These are phyloP conservation scores for Andrena praecox DNA, from an alignment of 2,888 invertebrate species.

Conservation along the genomic window DNA sequence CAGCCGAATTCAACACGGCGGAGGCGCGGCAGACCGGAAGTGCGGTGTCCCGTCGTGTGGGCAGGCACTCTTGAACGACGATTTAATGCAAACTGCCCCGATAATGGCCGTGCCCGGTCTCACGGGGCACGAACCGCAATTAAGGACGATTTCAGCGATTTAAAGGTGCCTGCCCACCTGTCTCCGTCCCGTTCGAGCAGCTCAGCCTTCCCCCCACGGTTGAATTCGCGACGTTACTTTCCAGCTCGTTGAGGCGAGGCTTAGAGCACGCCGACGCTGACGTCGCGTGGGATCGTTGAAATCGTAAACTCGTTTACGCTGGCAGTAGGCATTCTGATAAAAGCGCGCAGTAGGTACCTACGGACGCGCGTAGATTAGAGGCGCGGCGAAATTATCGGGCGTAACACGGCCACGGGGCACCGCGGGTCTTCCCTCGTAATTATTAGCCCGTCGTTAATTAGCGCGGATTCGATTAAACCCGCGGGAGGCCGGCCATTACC, in stretches of 20 bases:
- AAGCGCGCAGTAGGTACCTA: neutral
- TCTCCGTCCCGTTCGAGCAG: neutral
- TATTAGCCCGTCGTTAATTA: constrained; percentile 50
- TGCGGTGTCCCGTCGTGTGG: constrained; percentile 36
- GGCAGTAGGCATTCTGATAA: constrained; percentile 1
- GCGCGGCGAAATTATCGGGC: constrained; percentile 15
- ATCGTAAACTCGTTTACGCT: constrained; percentile 28
- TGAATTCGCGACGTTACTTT: constrained; percentile 14
- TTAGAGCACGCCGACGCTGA: neutral
- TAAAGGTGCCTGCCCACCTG: constrained; percentile 14
- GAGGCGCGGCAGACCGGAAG: constrained; percentile 52
- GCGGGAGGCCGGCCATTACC: constrained; percentile 10
- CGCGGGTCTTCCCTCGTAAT: constrained; percentile 14
- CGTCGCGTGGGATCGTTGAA: constrained; percentile 37
- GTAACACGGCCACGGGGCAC: constrained; percentile 24
- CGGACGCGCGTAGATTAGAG: too few species aligned
- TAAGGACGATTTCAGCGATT: constrained; percentile 12
- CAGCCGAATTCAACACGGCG: constrained; percentile 5
- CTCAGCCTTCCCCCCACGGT: neutral
- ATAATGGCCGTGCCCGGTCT: constrained; percentile 56
- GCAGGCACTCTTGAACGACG: constrained; percentile 35
- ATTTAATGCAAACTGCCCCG: constrained; percentile 39
- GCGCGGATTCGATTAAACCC: constrained; percentile 29
- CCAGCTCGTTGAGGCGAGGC: constrained; percentile 12
- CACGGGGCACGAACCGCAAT: constrained; percentile 29